Percentiles rank a stretch among this genome's conserved stretches.
Evolutionary conservation across 2,797 vertebrate genomes (phyloP).

Genomic region (Hippopotamyrus pictus): DNA sequence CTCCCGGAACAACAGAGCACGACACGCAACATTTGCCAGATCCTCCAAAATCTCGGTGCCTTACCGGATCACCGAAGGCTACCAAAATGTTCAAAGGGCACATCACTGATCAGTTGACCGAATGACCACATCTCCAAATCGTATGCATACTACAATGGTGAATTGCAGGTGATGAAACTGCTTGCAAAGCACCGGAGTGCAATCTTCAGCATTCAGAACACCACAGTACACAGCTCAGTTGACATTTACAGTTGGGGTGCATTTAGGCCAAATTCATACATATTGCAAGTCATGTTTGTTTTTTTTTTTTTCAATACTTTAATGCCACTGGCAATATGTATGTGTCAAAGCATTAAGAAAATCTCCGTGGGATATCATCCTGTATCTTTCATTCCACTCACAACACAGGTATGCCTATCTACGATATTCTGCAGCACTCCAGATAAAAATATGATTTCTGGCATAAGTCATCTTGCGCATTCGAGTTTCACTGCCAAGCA

Average conservation of each 20-base stretch:
- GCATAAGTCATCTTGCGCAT: neutral
- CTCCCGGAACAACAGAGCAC: conserved; percentile 32
- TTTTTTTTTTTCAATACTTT: neutral
- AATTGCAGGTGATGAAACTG: neutral
- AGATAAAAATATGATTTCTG: neutral
- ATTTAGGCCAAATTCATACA: conserved; percentile 18
- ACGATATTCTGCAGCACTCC: neutral
- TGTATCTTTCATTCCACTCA: neutral
- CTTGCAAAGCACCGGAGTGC: neutral
- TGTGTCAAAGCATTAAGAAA: neutral
- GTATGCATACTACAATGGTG: neutral
- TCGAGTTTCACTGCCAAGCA: neutral
- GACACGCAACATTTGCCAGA: conserved; percentile 34
- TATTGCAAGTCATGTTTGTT: neutral
- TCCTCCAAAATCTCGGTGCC: conserved; percentile 28
- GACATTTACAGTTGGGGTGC: conserved; percentile 1
- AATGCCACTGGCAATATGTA: neutral
- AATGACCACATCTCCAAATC: conserved; percentile 24
- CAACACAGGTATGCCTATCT: neutral
- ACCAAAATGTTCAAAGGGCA: conserved; percentile 38
- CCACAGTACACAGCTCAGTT: neutral
- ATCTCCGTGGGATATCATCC: neutral
- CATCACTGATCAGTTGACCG: conserved; percentile 31
- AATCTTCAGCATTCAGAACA: neutral
- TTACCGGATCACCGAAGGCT: conserved; percentile 18